Percentiles rank a stretch among this genome's conserved stretches.
phyloP scores from a whole-genome alignment of 2,888 invertebrate genomes.

The Xylota sylvarum region DNA sequence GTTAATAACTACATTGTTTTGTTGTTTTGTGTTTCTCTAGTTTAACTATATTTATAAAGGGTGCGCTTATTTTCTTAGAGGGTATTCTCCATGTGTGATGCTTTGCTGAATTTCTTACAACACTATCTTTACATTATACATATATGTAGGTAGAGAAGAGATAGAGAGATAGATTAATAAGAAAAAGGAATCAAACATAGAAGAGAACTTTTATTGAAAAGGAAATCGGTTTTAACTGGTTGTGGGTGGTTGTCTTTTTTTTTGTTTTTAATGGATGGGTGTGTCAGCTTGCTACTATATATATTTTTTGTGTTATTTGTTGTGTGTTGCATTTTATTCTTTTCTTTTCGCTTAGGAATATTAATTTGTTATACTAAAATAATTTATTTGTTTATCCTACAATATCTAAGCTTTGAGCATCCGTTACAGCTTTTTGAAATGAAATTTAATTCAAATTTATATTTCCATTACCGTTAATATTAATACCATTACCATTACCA shows the following conservation, averaged over 20 bases:
- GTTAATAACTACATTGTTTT: constrained; percentile 67
- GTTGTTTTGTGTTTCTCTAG: constrained; percentile 55
- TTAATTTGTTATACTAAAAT: constrained; percentile 78
- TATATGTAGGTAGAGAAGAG: not conserved
- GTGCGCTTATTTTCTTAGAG: constrained; percentile 68
- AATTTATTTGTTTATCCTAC: constrained; percentile 82
- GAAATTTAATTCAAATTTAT: constrained; percentile 74
- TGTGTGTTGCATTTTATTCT: constrained; percentile 42
- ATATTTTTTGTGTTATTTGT: constrained; percentile 52
- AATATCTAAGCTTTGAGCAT: constrained; percentile 85
- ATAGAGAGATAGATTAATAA: not conserved
- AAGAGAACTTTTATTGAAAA: constrained; percentile 27
- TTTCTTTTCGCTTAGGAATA: constrained; percentile 63
- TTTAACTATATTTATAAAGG: constrained; percentile 60
- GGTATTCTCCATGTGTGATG: constrained; percentile 61
- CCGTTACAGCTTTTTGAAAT: constrained; percentile 83
- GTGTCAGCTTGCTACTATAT: constrained; percentile 59
- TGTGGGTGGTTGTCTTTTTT: constrained; percentile 43
- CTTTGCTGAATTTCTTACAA: constrained; percentile 57
- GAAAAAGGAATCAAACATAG: constrained; percentile 30
- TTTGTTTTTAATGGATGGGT: constrained; percentile 25
- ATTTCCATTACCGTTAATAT: constrained; percentile 50
- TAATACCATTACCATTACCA: constrained; percentile 63
- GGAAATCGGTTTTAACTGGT: constrained; percentile 41
- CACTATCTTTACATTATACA: constrained; percentile 33